Evolutionary conservation across 2,113 vertebrate genomes (phyloP).

Genomic region (Petrocephalus microphthalmus): DNA sequence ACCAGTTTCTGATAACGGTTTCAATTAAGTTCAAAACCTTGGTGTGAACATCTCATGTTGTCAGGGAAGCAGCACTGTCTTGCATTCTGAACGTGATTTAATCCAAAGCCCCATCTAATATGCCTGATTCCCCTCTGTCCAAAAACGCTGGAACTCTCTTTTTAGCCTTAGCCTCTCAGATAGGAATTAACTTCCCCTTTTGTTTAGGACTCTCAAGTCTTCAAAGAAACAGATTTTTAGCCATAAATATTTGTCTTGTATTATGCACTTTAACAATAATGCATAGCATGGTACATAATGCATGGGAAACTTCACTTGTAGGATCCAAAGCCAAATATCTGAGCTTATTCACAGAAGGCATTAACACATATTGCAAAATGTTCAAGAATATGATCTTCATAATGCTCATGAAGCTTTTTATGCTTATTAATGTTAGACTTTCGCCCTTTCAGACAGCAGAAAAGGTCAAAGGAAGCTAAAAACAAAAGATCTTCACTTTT

Average conservation of each 20-base stretch:
- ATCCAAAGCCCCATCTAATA: not conserved
- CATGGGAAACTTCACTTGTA: not conserved
- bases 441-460: not conserved
- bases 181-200: not conserved
- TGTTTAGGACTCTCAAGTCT: not conserved
- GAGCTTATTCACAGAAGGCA: not conserved
- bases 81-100: not conserved
- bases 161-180: not conserved
- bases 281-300: not conserved
- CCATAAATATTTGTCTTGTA: not conserved
- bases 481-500: not conserved
- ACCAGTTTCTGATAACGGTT: not conserved
- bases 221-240: not conserved
- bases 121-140: not conserved
- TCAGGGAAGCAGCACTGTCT: not conserved
- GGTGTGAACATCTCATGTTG: not conserved
- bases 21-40: not conserved
- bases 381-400: not conserved
- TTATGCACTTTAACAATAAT: not conserved
- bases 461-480: conserved; percentile 1
- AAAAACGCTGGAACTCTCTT: not conserved
- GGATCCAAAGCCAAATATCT: not conserved
- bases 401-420: not conserved
- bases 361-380: not conserved
- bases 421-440: not conserved